Evolutionary conservation across 2,888 invertebrate genomes (phyloP).

Genomic region (Perizoma affinitatum): DNA sequence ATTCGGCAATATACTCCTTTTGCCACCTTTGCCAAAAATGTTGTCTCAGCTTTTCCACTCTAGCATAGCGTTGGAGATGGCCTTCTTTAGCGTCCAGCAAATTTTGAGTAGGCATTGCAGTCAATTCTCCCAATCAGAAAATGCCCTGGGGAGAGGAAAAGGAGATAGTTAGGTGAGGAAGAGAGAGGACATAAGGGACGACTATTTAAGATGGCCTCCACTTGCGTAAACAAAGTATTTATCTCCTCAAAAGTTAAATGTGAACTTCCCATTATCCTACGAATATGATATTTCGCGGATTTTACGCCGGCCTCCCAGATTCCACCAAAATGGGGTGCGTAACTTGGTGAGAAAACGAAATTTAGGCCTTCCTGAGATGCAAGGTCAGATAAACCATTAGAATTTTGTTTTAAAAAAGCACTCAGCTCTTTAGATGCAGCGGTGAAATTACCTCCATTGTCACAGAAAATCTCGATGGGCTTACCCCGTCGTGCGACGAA

Average conservation of each 20-base stretch:
- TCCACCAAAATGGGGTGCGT: too few relatives aligned
- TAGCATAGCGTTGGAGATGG: too few relatives aligned
- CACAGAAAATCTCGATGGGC: slow-evolving; percentile 43
- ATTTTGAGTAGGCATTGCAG: slow-evolving; percentile 1
- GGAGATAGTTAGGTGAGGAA: slow-evolving; percentile 5
- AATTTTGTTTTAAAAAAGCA: slow-evolving; percentile 30
- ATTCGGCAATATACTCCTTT: too few relatives aligned
- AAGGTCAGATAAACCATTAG: slow-evolving; percentile 34
- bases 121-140: slow-evolving; percentile 7
- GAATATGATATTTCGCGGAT: too few relatives aligned
- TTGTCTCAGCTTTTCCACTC: too few relatives aligned
- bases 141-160: slow-evolving; percentile 9
- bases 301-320: too few relatives aligned
- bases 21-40: too few relatives aligned
- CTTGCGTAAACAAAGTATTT: too few relatives aligned
- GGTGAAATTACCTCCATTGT: slow-evolving; percentile 46
- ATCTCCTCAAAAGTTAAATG: too few relatives aligned
- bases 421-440: slow-evolving; percentile 39
- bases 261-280: too few relatives aligned
- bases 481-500: slow-evolving; percentile 45
- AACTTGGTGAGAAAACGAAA: slow-evolving; percentile 29
- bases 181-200: slow-evolving; percentile 4
- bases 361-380: slow-evolving; percentile 38
- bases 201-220: slow-evolving; percentile 12
- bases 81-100: slow-evolving; percentile 38